Conservation (phyloP, 1,140 invertebrate genomes). For the Colletes gigas region DNA sequence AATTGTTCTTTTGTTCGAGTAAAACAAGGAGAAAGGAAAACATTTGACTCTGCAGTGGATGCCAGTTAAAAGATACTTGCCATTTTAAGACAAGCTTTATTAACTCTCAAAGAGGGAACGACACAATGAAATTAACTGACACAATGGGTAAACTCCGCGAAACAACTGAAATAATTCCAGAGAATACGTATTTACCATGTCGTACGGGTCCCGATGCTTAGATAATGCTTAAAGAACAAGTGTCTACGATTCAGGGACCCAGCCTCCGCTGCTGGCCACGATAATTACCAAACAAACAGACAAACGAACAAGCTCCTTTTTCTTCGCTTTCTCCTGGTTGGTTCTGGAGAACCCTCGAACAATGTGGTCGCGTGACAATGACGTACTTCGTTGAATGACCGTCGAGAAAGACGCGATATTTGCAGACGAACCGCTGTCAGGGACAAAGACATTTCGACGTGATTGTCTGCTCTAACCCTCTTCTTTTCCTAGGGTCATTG, state of each 20-base stretch:
- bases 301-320: constrained; percentile 35
- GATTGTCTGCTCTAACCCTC: constrained; percentile 20
- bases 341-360: constrained; percentile 21
- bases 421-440: constrained; percentile 30
- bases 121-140: too few species aligned
- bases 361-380: constrained; percentile 49
- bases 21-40: too few species aligned
- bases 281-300: constrained; percentile 50
- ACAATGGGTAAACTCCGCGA: background rate
- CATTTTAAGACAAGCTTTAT: background rate
- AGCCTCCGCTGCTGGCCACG: background rate
- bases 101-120: background rate
- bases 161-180: background rate
- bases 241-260: constrained; percentile 4
- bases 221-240: constrained; percentile 24
- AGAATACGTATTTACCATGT: constrained; percentile 14
- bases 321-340: constrained; percentile 19
- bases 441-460: constrained; percentile 33
- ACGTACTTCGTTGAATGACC: constrained; percentile 49
- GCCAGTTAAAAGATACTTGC: too few species aligned
- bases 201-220: constrained; percentile 1
- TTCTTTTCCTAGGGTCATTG: constrained; percentile 9
- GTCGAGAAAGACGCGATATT: constrained; percentile 30
- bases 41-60: too few species aligned
- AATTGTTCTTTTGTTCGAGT: too few species aligned